Base-by-base conservation (phyloP, 2,888 invertebrate species). In the Heliconius charithonia region DNA sequence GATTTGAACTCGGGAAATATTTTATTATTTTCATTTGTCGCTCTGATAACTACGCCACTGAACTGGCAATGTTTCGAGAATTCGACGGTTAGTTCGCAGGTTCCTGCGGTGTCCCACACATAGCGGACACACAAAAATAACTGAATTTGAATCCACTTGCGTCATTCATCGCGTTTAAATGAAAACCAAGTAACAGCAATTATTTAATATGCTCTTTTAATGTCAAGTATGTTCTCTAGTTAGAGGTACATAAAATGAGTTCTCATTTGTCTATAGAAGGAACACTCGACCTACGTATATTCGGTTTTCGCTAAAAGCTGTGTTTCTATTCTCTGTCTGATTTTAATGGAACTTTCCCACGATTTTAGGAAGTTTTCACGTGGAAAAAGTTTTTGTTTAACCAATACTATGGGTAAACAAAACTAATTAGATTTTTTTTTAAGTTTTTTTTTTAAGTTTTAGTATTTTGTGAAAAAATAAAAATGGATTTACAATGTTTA, bases 351-450 rank as follows among this genome's bases (percentile, higher is more conserved):
- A 25, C 19, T 72, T 37, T 59, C 71, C 56, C 59, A 32, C 56
- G 32, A 56, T 13, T 72, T 72, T 13, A 27, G 29, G 13, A 72
- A 59, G 59, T 59, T 72, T 59, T 37, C 59, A 32, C 16, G 59
- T 59, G 16, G 16, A 72, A 51, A 72, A 72, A 59, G 56, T 32
- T 71, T 32, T 29, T 72, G 56, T 37, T 72, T 67, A n/a, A 29
- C n/a, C 67, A 16, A 16, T 16, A 45, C 45, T 16, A 37, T n/a
- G 12, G 41, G 7, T 67, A 37, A 69, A 69, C 10, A 45, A 25
- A 72, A 32, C n/a, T 72, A 72, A 72, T 59, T 72, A 72, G 72
- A 72, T 32, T 10, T 71, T 10, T 71, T 51, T 65, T 45, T 25
- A 51, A 27, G 19, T 3, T 12, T 41, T 41, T 45, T 45, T 45